phyloP scores from a whole-genome alignment of 2,113 vertebrate genomes.

The Nanorana parkeri region DNA sequence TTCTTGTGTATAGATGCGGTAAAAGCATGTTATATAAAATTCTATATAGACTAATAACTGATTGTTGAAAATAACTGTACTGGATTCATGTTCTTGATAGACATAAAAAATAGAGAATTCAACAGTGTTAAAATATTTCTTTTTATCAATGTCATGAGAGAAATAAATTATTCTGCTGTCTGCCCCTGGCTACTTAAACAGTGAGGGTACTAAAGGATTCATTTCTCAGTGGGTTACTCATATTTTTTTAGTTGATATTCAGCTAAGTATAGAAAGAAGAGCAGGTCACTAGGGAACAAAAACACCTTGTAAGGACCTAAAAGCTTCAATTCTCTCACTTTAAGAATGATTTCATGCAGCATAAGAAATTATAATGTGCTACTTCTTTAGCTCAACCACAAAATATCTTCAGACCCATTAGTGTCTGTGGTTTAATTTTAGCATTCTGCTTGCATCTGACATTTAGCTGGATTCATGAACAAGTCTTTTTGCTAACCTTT shows the following conservation, averaged over 20 bases:
- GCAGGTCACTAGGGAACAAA: conserved; percentile 55
- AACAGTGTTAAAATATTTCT: background rate
- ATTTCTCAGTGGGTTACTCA: conserved; percentile 59
- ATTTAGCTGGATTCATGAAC: conserved; percentile 56
- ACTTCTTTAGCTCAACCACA: conserved; percentile 53
- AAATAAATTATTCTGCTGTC: conserved; percentile 24
- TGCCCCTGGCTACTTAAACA: conserved; percentile 45
- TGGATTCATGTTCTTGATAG: too few species aligned
- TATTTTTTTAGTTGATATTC: conserved; percentile 59
- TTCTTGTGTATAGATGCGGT: too few species aligned
- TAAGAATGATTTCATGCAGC: conserved; percentile 47
- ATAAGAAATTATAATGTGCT: conserved; percentile 44
- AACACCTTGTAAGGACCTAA: conserved; percentile 59
- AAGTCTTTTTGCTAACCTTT: conserved; percentile 50
- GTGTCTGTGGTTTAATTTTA: conserved; percentile 50
- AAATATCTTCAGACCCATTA: conserved; percentile 26
- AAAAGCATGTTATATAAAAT: too few species aligned
- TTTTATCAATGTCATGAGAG: background rate
- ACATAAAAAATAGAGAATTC: background rate
- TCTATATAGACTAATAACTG: too few species aligned
- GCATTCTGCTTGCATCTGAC: conserved; percentile 17
- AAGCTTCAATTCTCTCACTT: conserved; percentile 59
- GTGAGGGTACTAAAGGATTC: conserved; percentile 50
- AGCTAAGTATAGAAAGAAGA: conserved; percentile 70
- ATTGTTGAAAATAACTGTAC: too few species aligned